Percentiles rank a stretch among this genome's conserved stretches.
Conservation (phyloP, 2,888 invertebrate species). For the Hypsopygia costalis region DNA sequence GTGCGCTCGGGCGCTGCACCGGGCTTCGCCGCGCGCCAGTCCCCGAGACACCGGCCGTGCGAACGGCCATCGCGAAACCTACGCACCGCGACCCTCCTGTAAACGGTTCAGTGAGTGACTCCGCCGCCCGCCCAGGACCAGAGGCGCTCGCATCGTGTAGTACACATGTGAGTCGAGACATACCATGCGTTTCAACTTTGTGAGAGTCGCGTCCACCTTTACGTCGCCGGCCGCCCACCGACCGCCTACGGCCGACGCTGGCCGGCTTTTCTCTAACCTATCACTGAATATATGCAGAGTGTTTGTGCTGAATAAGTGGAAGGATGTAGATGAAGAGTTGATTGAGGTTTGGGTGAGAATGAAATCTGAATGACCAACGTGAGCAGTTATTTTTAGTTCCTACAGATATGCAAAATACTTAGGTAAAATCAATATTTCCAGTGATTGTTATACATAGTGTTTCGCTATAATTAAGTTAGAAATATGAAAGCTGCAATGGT, state of each 20-base stretch:
- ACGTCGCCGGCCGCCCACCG: conserved; percentile 21
- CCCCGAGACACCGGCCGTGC: conserved; percentile 77
- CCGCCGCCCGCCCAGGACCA: conserved; percentile 56
- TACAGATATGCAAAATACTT: no score
- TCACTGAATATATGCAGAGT: conserved; percentile 26
- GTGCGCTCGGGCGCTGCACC: conserved; percentile 62
- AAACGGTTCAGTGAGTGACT: conserved; percentile 50
- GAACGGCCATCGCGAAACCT: conserved; percentile 71
- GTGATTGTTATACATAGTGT: no score
- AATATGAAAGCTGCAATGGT: no score
- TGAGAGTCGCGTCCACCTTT: conserved; percentile 13
- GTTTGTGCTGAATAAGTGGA: neutral
- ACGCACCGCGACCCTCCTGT: conserved; percentile 30
- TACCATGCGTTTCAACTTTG: conserved; percentile 12
- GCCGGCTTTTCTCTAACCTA: conserved; percentile 64
- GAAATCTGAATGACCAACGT: neutral
- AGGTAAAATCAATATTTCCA: no score
- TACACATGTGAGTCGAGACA: conserved; percentile 64
- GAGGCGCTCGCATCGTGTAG: conserved; percentile 50
- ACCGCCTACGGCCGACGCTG: conserved; percentile 35
- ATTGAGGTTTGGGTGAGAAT: conserved; percentile 3
- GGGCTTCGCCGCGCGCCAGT: conserved; percentile 66
- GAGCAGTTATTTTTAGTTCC: neutral
- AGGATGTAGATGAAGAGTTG: conserved; percentile 1
- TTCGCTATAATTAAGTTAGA: no score